Conservation (phyloP, 2,888 invertebrate genomes). For the Clusia tigrina region DNA sequence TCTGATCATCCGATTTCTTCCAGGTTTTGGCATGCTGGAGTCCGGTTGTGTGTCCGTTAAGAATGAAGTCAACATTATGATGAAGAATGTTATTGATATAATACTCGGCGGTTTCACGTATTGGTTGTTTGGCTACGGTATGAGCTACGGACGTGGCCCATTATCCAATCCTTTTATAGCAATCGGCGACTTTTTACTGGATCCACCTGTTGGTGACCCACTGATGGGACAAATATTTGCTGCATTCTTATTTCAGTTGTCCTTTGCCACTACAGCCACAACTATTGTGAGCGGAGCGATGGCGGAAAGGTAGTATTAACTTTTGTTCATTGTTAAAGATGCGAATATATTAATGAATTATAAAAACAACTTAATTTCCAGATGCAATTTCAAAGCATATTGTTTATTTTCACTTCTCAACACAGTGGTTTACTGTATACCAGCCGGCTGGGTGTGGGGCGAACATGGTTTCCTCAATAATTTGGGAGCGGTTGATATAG, state of each 20-base stretch:
- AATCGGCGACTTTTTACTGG: conserved; percentile 82
- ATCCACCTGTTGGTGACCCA: conserved; percentile 76
- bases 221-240: conserved; percentile 87
- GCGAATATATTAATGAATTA: background rate
- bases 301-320: conserved; percentile 89
- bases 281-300: conserved; percentile 94
- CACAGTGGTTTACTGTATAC: conserved; percentile 89
- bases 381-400: conserved; percentile 90
- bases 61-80: conserved; percentile 97
- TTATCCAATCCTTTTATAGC: conserved; percentile 83
- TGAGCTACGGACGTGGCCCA: conserved; percentile 82
- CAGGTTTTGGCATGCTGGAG: conserved; percentile 93
- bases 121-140: conserved; percentile 93
- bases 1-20: conserved; percentile 39
- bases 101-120: conserved; percentile 88
- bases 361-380: too few species aligned
- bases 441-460: conserved; percentile 94
- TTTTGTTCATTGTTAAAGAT: background rate
- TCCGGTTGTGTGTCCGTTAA: conserved; percentile 92
- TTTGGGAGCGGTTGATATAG: conserved; percentile 90
- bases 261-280: conserved; percentile 85
- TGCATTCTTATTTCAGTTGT: conserved; percentile 88
- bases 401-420: conserved; percentile 89
- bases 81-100: conserved; percentile 94
- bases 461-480: conserved; percentile 84